Evolutionary conservation across 1,140 invertebrate species (phyloP).

Genomic region (Drosophila melanica): DNA sequence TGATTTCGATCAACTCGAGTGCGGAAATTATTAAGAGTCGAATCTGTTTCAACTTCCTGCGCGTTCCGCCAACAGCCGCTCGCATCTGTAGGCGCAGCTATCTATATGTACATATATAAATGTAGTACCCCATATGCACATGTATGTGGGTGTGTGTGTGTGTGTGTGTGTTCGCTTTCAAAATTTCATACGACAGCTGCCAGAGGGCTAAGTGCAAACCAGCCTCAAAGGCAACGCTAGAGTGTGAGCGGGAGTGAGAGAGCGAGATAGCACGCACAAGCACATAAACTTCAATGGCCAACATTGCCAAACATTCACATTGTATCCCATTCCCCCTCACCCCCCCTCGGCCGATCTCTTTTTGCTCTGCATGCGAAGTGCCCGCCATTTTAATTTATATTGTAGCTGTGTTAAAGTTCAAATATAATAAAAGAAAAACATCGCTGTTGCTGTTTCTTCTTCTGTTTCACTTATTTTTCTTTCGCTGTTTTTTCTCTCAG

Average conservation of each 20-base stretch:
- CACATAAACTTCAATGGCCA: constrained; percentile 64
- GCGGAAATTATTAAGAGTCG: constrained; percentile 83
- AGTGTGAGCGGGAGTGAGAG: background rate
- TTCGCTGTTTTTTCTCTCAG: background rate
- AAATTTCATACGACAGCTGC: constrained; percentile 64
- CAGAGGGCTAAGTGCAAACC: constrained; percentile 51
- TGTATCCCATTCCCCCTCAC: constrained; percentile 2
- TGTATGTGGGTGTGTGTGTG: constrained; percentile 6
- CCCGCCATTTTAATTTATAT: constrained; percentile 80
- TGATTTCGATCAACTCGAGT: constrained; percentile 83
- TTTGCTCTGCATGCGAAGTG: constrained; percentile 38
- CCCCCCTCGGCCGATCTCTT: background rate
- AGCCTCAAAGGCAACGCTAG: constrained; percentile 9
- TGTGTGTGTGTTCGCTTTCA: constrained; percentile 26
- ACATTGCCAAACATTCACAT: constrained; percentile 13
- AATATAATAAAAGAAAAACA: constrained; percentile 72
- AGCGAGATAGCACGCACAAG: constrained; percentile 9
- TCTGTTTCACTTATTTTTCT: constrained; percentile 18
- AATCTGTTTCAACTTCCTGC: constrained; percentile 82
- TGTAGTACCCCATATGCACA: background rate
- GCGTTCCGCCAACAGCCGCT: constrained; percentile 11
- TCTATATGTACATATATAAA: constrained; percentile 6
- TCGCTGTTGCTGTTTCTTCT: constrained; percentile 9
- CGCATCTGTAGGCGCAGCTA: constrained; percentile 40
- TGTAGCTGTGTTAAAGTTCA: constrained; percentile 78